Conservation (phyloP, 2,888 invertebrate species). For the Apoderus coryli region DNA sequence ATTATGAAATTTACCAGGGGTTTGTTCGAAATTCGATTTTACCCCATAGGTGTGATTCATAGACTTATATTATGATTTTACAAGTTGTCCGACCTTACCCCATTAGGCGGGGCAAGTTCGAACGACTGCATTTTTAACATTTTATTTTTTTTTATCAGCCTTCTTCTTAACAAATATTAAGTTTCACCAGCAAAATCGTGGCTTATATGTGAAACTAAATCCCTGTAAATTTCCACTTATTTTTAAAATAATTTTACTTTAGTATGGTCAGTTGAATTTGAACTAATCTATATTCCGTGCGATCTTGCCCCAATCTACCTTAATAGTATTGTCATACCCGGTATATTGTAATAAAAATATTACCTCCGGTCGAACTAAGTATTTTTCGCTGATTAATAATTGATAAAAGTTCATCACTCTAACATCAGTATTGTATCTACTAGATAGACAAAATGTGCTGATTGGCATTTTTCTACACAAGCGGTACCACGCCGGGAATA, state of each 20-base stretch:
- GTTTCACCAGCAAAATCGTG: not conserved
- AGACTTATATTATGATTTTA: conserved; percentile 6
- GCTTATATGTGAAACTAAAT: conserved; percentile 3
- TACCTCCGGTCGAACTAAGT: too few species aligned
- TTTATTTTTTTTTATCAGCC: conserved; percentile 4
- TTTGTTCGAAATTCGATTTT: conserved; percentile 6
- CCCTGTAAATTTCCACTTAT: conserved; percentile 2
- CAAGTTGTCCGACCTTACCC: conserved; percentile 5
- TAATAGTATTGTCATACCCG: too few species aligned
- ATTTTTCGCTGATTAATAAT: too few species aligned
- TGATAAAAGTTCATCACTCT: too few species aligned
- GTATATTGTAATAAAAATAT: too few species aligned
- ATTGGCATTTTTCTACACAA: too few species aligned
- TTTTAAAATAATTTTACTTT: conserved; percentile 5
- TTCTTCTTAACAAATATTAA: conserved; percentile 5
- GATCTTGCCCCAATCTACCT: conserved; percentile 6
- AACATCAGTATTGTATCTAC: too few species aligned
- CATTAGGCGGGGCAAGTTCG: conserved; percentile 4
- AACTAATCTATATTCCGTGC: conserved; percentile 6
- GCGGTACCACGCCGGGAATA: too few species aligned
- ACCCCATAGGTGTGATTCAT: conserved; percentile 3
- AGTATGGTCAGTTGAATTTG: conserved; percentile 1
- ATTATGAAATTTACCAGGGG: conserved; percentile 3
- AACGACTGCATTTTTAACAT: conserved; percentile 2
- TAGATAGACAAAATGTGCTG: too few species aligned